Percentiles rank a stretch among this genome's conserved stretches.
Conservation (phyloP, 2,888 invertebrate genomes). For the Hyalella azteca region DNA sequence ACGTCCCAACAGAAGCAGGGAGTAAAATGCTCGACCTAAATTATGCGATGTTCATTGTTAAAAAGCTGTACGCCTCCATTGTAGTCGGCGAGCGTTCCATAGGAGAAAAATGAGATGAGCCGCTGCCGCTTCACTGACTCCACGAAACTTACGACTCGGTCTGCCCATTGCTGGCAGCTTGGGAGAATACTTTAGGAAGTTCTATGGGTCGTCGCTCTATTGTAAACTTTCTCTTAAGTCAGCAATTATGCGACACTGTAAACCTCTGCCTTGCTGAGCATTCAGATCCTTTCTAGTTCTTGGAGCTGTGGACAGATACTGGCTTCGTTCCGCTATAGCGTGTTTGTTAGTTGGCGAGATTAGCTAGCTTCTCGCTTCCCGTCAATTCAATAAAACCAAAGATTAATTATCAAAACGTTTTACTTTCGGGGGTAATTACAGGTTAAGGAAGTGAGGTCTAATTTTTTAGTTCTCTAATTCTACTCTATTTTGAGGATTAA, state of each 20-base stretch:
- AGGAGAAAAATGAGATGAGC: neutral
- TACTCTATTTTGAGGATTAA: too few species aligned
- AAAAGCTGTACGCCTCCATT: constrained; percentile 8
- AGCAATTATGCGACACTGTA: constrained; percentile 10
- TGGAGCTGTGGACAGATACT: too few species aligned
- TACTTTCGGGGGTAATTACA: neutral
- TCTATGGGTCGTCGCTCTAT: constrained; percentile 13
- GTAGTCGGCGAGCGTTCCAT: neutral
- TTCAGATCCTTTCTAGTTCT: too few species aligned
- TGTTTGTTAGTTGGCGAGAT: constrained; percentile 11
- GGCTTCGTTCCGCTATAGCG: neutral
- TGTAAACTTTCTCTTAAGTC: constrained; percentile 31
- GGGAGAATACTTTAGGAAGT: constrained; percentile 31
- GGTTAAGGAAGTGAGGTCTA: neutral
- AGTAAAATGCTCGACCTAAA: constrained; percentile 1
- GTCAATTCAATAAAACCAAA: neutral
- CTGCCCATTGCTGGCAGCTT: constrained; percentile 20
- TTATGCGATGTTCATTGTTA: constrained; percentile 17
- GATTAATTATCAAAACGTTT: neutral
- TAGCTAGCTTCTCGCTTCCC: constrained; percentile 11
- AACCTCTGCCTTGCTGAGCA: neutral
- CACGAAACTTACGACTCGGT: constrained; percentile 5
- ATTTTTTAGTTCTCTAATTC: neutral
- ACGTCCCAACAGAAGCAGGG: neutral
- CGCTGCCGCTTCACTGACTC: constrained; percentile 28